Evolutionary conservation across 2,113 vertebrate species (phyloP).

Genomic region (Larimichthys polyactis): DNA sequence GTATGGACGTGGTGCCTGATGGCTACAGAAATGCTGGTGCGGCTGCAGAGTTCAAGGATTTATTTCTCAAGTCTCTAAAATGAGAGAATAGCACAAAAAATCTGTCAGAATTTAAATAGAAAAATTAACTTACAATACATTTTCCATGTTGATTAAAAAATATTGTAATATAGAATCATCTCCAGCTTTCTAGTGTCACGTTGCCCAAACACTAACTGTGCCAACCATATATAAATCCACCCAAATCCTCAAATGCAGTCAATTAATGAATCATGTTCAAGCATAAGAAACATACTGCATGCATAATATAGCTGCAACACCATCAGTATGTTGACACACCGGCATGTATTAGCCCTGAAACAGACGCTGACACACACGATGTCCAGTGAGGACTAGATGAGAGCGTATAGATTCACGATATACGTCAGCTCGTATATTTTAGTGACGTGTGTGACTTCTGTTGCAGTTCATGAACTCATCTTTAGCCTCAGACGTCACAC

Average conservation of each 20-base stretch:
- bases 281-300: background rate
- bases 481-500: constrained; percentile 27
- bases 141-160: background rate
- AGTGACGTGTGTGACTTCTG: constrained; percentile 10
- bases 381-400: background rate
- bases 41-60: background rate
- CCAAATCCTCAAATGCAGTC: background rate
- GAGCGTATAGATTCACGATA: background rate
- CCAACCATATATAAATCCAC: background rate
- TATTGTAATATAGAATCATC: background rate
- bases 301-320: background rate
- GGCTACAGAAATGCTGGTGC: background rate
- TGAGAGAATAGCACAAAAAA: background rate
- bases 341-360: background rate
- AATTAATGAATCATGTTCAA: background rate
- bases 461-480: constrained; percentile 3
- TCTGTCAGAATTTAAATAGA: background rate
- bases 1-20: background rate
- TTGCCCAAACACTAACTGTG: background rate
- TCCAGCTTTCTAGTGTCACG: constrained; percentile 1
- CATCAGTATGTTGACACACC: background rate
- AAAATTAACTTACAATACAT: background rate
- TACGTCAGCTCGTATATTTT: constrained; percentile 13
- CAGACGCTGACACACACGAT: background rate
- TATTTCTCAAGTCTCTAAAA: background rate